Conservation (phyloP, 2,113 vertebrate genomes). For the Gnathonemus longibarbis region DNA sequence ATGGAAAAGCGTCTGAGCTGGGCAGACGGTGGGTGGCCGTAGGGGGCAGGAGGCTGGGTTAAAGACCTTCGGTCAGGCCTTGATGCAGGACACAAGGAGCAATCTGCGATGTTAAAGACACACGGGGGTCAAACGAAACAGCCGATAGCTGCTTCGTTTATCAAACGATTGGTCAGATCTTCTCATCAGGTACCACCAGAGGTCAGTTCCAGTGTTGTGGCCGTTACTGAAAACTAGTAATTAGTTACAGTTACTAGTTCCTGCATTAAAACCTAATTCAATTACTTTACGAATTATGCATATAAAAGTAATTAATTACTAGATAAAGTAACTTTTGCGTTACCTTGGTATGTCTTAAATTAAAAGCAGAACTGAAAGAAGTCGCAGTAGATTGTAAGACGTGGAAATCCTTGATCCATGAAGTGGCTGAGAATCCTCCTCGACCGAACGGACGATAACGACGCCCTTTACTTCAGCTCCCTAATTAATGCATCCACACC, state of each 20-base stretch:
- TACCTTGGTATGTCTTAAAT: no score
- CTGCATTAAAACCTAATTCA: neutral
- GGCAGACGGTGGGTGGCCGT: neutral
- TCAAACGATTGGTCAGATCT: neutral
- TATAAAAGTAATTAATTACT: neutral
- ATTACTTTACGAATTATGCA: neutral
- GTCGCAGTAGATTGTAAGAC: no score
- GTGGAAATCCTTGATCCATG: no score
- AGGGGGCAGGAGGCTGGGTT: neutral
- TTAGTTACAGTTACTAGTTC: neutral
- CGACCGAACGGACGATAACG: no score
- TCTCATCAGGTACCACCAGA: neutral
- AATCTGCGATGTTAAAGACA: neutral
- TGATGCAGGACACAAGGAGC: neutral
- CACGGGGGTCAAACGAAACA: neutral
- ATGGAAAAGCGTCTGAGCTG: neutral
- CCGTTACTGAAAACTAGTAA: neutral
- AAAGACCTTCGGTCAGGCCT: neutral
- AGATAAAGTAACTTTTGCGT: neutral
- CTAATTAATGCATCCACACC: neutral
- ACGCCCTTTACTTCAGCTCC: neutral
- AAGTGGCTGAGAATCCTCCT: no score
- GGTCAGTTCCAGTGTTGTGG: neutral
- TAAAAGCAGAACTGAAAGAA: no score
- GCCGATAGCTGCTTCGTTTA: neutral